A percentile compares a stretch with the other conserved stretches of the same genome.
phyloP scores from a whole-genome alignment of 2,888 invertebrate species.

The Nysson spinosus region DNA sequence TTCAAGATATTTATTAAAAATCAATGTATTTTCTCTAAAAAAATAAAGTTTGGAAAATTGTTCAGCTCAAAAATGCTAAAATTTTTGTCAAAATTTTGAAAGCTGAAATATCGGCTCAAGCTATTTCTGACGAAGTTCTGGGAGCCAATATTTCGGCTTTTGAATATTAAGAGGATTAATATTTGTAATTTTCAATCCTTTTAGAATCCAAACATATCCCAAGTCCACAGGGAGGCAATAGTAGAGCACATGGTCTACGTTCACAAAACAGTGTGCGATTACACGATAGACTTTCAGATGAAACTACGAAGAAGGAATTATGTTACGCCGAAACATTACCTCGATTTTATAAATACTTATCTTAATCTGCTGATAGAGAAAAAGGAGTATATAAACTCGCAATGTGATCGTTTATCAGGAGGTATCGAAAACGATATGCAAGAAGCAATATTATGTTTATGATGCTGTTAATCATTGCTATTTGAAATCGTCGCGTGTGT shows the following conservation, averaged over 20 bases:
- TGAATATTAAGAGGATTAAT: no score
- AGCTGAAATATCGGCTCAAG: no score
- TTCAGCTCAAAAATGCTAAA: no score
- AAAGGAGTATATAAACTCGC: conserved; percentile 78
- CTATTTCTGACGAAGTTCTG: no score
- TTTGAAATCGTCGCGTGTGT: no score
- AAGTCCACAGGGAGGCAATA: conserved; percentile 83
- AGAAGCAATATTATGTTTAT: no score
- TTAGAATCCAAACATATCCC: conserved; percentile 85
- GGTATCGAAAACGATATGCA: conserved; percentile 48
- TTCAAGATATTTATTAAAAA: neutral
- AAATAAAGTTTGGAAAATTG: no score
- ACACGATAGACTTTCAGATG: conserved; percentile 85
- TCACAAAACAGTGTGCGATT: conserved; percentile 86
- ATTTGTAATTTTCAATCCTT: conserved; percentile 2
- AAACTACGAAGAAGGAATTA: conserved; percentile 89
- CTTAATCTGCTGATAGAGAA: conserved; percentile 87
- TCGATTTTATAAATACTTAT: conserved; percentile 91
- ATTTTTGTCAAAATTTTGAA: no score
- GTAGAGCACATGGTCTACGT: conserved; percentile 93
- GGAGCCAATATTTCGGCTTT: no score
- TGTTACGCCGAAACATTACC: conserved; percentile 94
- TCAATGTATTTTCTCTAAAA: no score
- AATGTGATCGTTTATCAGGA: conserved; percentile 71
- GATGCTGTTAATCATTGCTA: no score